Evolutionary conservation across 2,888 invertebrate genomes (phyloP), one percentile per base, ranked within the genome.

Genomic region (Caenorhabditis plicata): DNA sequence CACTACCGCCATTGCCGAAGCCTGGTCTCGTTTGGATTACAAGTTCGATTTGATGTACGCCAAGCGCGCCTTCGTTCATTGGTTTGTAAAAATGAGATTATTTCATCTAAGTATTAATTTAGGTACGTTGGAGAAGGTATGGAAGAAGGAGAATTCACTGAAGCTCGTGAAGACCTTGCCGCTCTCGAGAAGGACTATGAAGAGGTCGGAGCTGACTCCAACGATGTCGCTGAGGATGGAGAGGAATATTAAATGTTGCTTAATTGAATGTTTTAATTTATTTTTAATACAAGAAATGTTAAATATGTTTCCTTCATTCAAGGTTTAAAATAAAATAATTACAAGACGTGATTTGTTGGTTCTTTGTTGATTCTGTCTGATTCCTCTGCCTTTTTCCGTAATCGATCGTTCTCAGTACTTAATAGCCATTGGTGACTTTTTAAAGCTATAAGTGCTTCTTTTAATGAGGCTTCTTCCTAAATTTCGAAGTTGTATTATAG

Each of bases 1-100:
- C 49, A 65, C 65, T 8, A 64, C 65, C 9, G 68, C 68, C 44
- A 66, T 68, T 31, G 62, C 65, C 91, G 88, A 90, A 78, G 91
- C 91, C 44, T 92, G 91, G 89, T 88, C 87, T 54, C 86, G 88
- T 49, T 83, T 92, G 17, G 86, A 87, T 74, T 86, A 86, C 74
- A 91, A 92, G 82, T 74, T 88, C 53, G 72, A 72, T 50, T 54
- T 72, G 41, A 69, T 71, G 68, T 71, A 71, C 62, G 64, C 68
- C 48, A 71, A 68, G 64, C 47, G 71, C 17, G 68, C 68, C 40
- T 69, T 69, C 55, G 67, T 65, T 45, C 68, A 66, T 53, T 71
- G 88, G 90, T 67, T 13, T 22, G 23, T 4, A 9, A 22, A 38
- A 38, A 11, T 22, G 20, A 5, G 25, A 38, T 29, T 17, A 15